These are phyloP conservation scores for Larimichthys crocea DNA, from an alignment of 2,113 vertebrate species.

Conservation along the genomic window DNA sequence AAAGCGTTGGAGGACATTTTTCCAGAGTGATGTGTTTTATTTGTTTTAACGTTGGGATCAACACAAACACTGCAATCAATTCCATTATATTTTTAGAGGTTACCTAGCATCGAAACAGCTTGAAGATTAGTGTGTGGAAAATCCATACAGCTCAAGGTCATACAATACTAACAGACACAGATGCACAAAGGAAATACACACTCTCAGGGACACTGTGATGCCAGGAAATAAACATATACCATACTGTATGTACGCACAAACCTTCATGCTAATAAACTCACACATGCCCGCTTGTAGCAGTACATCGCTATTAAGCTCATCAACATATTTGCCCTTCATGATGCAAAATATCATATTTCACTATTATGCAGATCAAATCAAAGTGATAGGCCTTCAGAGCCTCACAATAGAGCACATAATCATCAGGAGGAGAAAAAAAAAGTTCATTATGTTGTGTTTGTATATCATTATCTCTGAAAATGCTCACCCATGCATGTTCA, in stretches of 20 bases:
- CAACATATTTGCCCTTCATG: constrained; percentile 29
- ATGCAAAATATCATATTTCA: constrained; percentile 43
- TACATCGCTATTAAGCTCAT: constrained; percentile 1
- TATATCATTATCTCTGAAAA: constrained; percentile 21
- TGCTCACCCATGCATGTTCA: constrained; percentile 6
- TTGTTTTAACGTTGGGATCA: not conserved
- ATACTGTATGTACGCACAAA: not conserved
- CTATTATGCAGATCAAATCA: constrained; percentile 42
- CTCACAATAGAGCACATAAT: constrained; percentile 14
- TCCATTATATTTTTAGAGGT: constrained; percentile 3
- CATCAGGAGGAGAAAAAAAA: not conserved
- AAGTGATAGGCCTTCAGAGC: constrained; percentile 13
- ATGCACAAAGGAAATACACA: not conserved
- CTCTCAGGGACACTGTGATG: not conserved
- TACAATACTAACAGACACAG: constrained; percentile 13
- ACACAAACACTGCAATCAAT: not conserved
- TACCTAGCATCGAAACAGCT: constrained; percentile 18
- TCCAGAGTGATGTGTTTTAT: not conserved
- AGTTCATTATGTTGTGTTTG: constrained; percentile 36
- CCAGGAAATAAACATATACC: not conserved
- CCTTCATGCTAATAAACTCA: not conserved
- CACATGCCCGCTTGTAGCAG: not conserved
- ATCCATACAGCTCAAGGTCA: constrained; percentile 38
- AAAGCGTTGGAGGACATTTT: not conserved
- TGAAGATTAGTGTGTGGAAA: constrained; percentile 22